Conservation (phyloP, 1,140 invertebrate genomes). For the Daktulosphaira vitifoliae region DNA sequence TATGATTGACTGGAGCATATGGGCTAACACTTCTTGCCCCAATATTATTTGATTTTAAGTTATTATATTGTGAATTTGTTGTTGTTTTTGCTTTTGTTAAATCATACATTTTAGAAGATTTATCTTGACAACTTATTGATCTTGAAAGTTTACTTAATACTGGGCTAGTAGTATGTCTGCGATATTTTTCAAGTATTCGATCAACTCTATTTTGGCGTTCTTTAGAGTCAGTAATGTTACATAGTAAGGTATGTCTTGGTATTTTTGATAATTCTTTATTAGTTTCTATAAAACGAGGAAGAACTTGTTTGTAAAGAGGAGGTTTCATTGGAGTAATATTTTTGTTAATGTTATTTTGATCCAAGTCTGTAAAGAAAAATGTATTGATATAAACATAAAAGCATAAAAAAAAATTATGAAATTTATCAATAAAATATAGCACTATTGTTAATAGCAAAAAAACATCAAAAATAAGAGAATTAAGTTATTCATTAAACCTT, state of each 20-base stretch:
- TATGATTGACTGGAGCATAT: conserved; percentile 4
- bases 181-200: conserved; percentile 15
- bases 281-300: conserved; percentile 9
- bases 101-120: not conserved
- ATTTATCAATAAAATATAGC: no score
- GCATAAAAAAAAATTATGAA: no score
- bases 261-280: not conserved
- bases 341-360: not conserved
- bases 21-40: conserved; percentile 8
- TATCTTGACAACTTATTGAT: conserved; percentile 9
- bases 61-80: not conserved
- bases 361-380: conserved; percentile 1
- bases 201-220: conserved; percentile 18
- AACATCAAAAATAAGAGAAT: no score
- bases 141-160: conserved; percentile 5
- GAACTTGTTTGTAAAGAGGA: not conserved
- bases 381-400: not conserved
- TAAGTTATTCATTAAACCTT: no score
- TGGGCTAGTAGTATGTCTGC: not conserved
- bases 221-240: not conserved
- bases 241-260: not conserved
- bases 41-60: not conserved
- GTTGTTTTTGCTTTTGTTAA: not conserved
- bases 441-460: no score
- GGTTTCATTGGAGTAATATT: conserved; percentile 24